phyloP scores from a whole-genome alignment of 2,113 vertebrate species.

The Corydoras sp. region DNA sequence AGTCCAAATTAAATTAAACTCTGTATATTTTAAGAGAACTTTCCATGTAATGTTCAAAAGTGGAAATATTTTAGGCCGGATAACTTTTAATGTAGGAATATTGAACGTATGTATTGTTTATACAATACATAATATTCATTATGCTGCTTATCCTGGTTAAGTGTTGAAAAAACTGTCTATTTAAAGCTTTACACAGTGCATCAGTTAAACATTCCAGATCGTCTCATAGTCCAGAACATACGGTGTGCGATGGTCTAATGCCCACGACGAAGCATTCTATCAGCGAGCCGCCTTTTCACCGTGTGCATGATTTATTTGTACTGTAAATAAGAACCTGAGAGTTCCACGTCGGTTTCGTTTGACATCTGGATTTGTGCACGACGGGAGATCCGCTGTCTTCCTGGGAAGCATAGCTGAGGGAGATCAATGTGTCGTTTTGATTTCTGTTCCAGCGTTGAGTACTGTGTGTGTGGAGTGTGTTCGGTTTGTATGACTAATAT shows the following conservation, averaged over 20 bases:
- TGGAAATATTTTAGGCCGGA: too few species aligned
- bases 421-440: not conserved
- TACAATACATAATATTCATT: too few species aligned
- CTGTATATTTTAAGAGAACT: too few species aligned
- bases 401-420: slow-evolving; percentile 5
- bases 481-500: slow-evolving; percentile 3
- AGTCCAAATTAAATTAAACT: too few species aligned
- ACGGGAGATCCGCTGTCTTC: slow-evolving; percentile 27
- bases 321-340: slow-evolving; percentile 57
- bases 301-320: slow-evolving; percentile 72
- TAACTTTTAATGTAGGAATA: too few species aligned
- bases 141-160: too few species aligned
- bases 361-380: slow-evolving; percentile 47
- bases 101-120: too few species aligned
- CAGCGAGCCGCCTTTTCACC: slow-evolving; percentile 69
- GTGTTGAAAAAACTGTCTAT: too few species aligned
- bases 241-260: slow-evolving; percentile 40
- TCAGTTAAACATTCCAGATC: not conserved
- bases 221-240: not conserved
- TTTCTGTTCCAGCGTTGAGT: not conserved
- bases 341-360: slow-evolving; percentile 50
- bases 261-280: slow-evolving; percentile 12
- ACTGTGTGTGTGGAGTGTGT: slow-evolving; percentile 1
- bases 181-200: too few species aligned
- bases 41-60: too few species aligned